These are phyloP conservation scores for Intellagama lesueurii DNA, from an alignment of 2,797 vertebrate genomes.

Conservation along the genomic window DNA sequence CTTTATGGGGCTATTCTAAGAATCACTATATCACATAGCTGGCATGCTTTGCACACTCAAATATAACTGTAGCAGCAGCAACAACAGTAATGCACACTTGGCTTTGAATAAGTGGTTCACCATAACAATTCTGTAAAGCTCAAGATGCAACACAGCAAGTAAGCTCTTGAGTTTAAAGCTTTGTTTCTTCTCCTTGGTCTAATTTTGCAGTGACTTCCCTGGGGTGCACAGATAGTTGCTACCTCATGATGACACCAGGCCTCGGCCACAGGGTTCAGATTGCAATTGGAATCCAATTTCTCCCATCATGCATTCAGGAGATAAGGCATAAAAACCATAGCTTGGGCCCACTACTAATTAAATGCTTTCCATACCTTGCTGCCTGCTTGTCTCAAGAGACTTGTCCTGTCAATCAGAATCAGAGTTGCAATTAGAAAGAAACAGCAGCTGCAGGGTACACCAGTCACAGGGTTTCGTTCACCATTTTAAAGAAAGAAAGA, in stretches of 20 bases:
- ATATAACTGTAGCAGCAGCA: background rate
- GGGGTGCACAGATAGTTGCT: background rate
- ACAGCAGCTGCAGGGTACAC: background rate
- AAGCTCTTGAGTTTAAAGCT: background rate
- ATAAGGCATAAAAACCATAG: background rate
- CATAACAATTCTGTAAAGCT: background rate
- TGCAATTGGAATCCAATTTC: background rate
- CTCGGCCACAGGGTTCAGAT: background rate
- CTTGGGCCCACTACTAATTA: slow-evolving; percentile 16
- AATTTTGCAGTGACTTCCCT: background rate
- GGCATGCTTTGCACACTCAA: background rate
- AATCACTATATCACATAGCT: background rate
- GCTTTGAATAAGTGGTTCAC: background rate
- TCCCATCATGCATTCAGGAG: background rate
- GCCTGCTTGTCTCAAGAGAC: slow-evolving; percentile 14
- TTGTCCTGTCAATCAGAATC: slow-evolving; percentile 11
- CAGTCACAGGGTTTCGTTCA: background rate
- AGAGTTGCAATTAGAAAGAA: slow-evolving; percentile 17
- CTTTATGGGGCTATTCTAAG: background rate
- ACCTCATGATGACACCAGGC: background rate
- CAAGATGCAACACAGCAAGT: background rate
- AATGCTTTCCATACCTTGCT: slow-evolving; percentile 8
- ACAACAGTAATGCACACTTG: no score
- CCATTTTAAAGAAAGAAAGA: background rate
- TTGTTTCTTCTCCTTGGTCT: background rate